Evolutionary conservation across 2,888 invertebrate species (phyloP).

Genomic region (Metacarcinus magister): DNA sequence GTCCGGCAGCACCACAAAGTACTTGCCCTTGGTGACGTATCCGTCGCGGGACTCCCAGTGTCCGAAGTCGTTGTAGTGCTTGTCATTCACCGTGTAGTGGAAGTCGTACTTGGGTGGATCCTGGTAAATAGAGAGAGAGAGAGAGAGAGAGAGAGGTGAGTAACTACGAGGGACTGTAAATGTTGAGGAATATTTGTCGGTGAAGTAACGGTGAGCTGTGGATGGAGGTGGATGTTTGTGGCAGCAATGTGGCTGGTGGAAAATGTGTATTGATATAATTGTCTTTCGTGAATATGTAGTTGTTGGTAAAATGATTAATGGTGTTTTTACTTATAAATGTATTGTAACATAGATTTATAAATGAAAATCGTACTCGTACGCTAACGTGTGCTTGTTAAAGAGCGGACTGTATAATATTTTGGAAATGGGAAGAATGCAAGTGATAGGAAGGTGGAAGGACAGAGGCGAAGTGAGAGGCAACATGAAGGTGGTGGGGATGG

Average conservation of each 20-base stretch:
- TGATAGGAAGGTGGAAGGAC: too few species aligned
- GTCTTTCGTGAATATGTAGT: too few species aligned
- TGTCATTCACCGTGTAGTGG: slow-evolving; percentile 74
- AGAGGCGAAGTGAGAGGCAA: not conserved
- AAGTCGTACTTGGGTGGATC: slow-evolving; percentile 75
- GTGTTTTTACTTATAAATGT: too few species aligned
- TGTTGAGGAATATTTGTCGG: not conserved
- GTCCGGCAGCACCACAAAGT: slow-evolving; percentile 75
- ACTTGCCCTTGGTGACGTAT: slow-evolving; percentile 70
- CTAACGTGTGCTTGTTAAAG: too few species aligned
- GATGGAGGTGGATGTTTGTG: not conserved
- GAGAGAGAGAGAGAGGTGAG: not conserved
- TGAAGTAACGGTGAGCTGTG: not conserved
- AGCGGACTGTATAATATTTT: too few species aligned
- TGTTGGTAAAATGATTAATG: too few species aligned
- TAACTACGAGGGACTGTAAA: not conserved
- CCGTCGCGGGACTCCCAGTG: slow-evolving; percentile 76
- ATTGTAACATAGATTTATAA: too few species aligned
- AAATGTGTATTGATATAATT: too few species aligned
- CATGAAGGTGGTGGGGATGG: not conserved
- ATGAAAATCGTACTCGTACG: too few species aligned
- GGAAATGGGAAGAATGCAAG: too few species aligned
- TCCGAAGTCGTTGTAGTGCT: slow-evolving; percentile 74
- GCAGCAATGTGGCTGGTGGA: too few species aligned
- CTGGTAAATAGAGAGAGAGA: slow-evolving; percentile 1